phyloP scores from a whole-genome alignment of 2,797 vertebrate species.

The Alcedo quadribrachys region DNA sequence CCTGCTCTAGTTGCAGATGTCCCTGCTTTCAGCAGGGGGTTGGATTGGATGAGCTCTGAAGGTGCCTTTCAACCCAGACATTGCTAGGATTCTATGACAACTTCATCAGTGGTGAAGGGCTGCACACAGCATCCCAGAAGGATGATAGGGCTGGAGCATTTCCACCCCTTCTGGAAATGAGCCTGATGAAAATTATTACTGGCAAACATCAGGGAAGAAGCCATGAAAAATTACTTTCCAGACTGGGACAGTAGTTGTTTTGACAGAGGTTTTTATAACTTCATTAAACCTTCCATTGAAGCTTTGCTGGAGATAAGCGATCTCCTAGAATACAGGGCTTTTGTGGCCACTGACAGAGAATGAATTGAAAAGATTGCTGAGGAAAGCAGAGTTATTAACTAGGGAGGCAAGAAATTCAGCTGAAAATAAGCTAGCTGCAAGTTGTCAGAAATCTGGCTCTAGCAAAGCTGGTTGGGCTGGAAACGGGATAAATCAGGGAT shows the following conservation, averaged over 20 bases:
- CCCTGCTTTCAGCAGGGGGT: too few species aligned
- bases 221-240: neutral
- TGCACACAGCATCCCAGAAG: neutral
- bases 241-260: neutral
- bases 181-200: neutral
- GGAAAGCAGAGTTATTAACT: slow-evolving; percentile 6
- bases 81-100: too few species aligned
- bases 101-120: neutral
- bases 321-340: slow-evolving; percentile 17
- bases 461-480: neutral
- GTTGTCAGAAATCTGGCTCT: neutral
- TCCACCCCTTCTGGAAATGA: neutral
- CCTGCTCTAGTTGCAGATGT: too few species aligned
- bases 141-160: neutral
- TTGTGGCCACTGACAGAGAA: slow-evolving; percentile 23
- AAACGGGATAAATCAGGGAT: neutral
- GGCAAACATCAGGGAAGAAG: neutral
- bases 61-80: too few species aligned
- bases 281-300: neutral
- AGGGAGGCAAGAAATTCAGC: slow-evolving; percentile 18
- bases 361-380: neutral
- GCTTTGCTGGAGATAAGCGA: slow-evolving; percentile 7
- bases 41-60: too few species aligned
- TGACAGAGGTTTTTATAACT: neutral
- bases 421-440: neutral